Evolutionary conservation across 2,113 vertebrate genomes (phyloP), one percentile per base, ranked within the genome.

Genomic region (Psilopogon haemacephalus): DNA sequence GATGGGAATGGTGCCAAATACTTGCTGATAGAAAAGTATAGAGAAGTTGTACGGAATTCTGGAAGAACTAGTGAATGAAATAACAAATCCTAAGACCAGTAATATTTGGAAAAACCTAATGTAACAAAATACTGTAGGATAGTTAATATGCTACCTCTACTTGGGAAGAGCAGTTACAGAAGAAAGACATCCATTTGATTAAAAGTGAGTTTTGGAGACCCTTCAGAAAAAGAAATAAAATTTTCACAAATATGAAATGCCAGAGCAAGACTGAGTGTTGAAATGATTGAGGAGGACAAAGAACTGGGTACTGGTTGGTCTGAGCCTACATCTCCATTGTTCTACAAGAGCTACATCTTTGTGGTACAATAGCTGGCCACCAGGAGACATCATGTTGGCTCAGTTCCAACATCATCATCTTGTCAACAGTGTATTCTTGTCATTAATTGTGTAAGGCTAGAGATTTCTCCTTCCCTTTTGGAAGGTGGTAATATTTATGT

Each of bases 321-420:
- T 70, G 64, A 46, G 38, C 50, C 50, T 73, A 9, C 33, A 42
- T 64, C 32, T 60, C 33, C 8, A 0, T 44, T 55, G 18, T 54
- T 86, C 12, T 63, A 17, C 28, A 73, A 54, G 78, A 82, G 42
- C 42, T 82, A 6, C 24, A 33, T 59, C 33, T 83, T 65, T 33
- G 5, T 13, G 60, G 54, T 72, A 60, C 24, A 13, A 27, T 46
- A 59, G 40, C 5, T 77, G 59, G 15, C 37, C 35, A 76, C 15
- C 5, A 18, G 1, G 2, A 59, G 64, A 7, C 16, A 63, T 54
- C 20, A 6, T 19, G 17, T 73, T 80, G 48, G 72, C n/a, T 7
- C 55, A 2, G 0, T 70, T 86, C 8, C 50, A 70, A 3, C 1
- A 0, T 37, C 63, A 44, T 48, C 9, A 26, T 67, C 48, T 65